Percentiles rank a stretch among this genome's conserved stretches.
These are phyloP conservation scores for Chloropsis hardwickii DNA, from an alignment of 2,113 vertebrate genomes.

Conservation along the genomic window DNA sequence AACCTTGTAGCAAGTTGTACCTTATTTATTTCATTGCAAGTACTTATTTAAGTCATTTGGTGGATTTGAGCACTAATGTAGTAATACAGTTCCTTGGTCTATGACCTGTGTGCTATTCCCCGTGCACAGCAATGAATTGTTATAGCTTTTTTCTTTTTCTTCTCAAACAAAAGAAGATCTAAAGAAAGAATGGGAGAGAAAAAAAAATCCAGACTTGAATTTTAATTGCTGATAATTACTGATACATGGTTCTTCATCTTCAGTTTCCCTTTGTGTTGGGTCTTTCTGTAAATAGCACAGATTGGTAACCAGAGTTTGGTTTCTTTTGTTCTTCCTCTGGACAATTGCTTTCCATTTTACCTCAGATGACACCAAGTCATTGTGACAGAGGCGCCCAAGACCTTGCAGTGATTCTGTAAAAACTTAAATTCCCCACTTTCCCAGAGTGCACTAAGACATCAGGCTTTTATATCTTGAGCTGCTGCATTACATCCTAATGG, in stretches of 20 bases:
- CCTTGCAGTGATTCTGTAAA: slow-evolving; percentile 1
- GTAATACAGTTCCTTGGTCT: slow-evolving; percentile 28
- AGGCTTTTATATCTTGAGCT: slow-evolving; percentile 53
- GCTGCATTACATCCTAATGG: slow-evolving; percentile 63
- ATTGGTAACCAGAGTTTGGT: background rate
- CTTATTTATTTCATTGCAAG: slow-evolving; percentile 60
- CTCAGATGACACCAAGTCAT: slow-evolving; percentile 29
- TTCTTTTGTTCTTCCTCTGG: slow-evolving; percentile 19
- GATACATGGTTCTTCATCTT: slow-evolving; percentile 6
- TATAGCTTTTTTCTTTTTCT: background rate
- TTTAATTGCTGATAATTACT: too few relatives aligned
- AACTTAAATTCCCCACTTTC: slow-evolving; percentile 30
- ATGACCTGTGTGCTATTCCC: slow-evolving; percentile 29
- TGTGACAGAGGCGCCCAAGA: background rate
- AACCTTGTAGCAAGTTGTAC: slow-evolving; percentile 43
- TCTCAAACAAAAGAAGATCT: slow-evolving; percentile 21
- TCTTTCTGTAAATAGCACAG: slow-evolving; percentile 44
- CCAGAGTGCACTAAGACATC: slow-evolving; percentile 7
- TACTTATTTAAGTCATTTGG: slow-evolving; percentile 48
- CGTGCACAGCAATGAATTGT: background rate
- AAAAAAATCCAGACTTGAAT: slow-evolving; percentile 2
- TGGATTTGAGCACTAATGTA: slow-evolving; percentile 54
- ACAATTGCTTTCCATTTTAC: slow-evolving; percentile 33
- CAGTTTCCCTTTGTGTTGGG: background rate
- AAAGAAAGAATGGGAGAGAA: background rate